Percentiles rank a stretch among this genome's conserved stretches.
phyloP scores from a whole-genome alignment of 2,888 invertebrate species.

The Cordilura impudica region DNA sequence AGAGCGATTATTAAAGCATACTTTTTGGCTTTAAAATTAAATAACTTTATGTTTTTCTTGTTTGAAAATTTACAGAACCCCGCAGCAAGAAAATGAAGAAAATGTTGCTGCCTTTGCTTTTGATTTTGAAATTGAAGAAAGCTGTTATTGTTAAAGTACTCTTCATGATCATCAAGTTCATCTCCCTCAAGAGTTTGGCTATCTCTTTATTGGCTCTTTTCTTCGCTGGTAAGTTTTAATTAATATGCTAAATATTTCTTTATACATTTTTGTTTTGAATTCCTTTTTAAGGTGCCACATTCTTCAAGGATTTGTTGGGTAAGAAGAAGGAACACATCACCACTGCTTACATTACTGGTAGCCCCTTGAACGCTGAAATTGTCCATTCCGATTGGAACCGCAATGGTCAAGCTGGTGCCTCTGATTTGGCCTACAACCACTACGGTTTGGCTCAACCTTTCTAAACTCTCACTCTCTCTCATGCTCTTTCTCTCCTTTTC shows the following conservation, averaged over 20 bases:
- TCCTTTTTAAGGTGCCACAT: conserved; percentile 72
- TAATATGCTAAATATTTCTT: not conserved
- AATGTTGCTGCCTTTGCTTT: conserved; percentile 81
- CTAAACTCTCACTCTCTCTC: conserved; percentile 65
- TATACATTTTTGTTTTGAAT: not conserved
- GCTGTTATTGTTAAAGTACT: conserved; percentile 81
- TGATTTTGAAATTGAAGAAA: conserved; percentile 82
- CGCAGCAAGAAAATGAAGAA: conserved; percentile 82
- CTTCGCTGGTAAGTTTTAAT: conserved; percentile 79
- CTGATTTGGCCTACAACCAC: conserved; percentile 77
- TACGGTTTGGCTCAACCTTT: conserved; percentile 77
- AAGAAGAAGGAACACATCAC: conserved; percentile 78
- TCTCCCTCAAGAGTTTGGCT: conserved; percentile 83
- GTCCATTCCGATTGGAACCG: conserved; percentile 78
- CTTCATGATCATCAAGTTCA: conserved; percentile 81
- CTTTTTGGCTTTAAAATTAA: conserved; percentile 22
- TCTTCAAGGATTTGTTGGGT: conserved; percentile 77
- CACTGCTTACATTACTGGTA: conserved; percentile 78
- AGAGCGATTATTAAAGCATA: conserved; percentile 12
- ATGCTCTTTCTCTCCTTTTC: not conserved
- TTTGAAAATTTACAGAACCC: conserved; percentile 78
- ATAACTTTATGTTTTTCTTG: not conserved
- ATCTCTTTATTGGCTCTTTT: conserved; percentile 82
- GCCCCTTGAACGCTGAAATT: conserved; percentile 77
- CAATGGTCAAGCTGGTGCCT: conserved; percentile 76